A percentile compares a stretch with the other conserved stretches of the same genome.
Conservation (phyloP, 2,888 invertebrate species). For the Cantharis rufa region DNA sequence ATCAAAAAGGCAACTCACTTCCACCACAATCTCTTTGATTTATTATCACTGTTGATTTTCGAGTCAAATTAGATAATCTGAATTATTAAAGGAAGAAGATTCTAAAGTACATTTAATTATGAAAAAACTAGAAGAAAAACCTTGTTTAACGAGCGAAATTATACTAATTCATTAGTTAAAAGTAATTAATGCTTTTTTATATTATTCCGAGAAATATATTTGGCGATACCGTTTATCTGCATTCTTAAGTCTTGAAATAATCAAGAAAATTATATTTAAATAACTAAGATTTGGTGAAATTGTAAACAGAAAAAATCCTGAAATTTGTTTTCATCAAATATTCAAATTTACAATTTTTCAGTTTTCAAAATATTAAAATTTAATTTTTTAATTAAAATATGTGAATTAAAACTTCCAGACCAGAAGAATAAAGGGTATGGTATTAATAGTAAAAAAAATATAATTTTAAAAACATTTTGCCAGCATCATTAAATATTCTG, state of each 20-base stretch:
- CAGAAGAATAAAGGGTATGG: too few species aligned
- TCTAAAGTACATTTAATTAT: background rate
- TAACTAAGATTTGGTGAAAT: background rate
- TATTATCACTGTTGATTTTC: background rate
- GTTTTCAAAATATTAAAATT: too few species aligned
- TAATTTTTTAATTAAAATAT: too few species aligned
- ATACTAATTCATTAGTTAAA: background rate
- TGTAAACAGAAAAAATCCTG: too few species aligned
- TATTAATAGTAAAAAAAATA: too few species aligned
- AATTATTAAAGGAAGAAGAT: background rate
- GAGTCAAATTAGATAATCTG: background rate
- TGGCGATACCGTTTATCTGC: background rate
- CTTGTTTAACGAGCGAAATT: background rate
- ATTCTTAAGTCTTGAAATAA: background rate
- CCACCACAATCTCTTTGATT: background rate
- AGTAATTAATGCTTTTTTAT: background rate
- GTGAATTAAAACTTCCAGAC: too few species aligned
- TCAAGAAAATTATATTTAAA: background rate
- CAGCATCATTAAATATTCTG: background rate
- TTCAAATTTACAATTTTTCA: too few species aligned
- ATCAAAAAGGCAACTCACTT: background rate
- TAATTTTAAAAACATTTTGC: background rate
- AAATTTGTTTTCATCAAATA: too few species aligned
- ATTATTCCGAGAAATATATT: background rate
- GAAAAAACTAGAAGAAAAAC: background rate